Conservation (phyloP, 2,888 invertebrate genomes). For the Criorhina ranunculi region DNA sequence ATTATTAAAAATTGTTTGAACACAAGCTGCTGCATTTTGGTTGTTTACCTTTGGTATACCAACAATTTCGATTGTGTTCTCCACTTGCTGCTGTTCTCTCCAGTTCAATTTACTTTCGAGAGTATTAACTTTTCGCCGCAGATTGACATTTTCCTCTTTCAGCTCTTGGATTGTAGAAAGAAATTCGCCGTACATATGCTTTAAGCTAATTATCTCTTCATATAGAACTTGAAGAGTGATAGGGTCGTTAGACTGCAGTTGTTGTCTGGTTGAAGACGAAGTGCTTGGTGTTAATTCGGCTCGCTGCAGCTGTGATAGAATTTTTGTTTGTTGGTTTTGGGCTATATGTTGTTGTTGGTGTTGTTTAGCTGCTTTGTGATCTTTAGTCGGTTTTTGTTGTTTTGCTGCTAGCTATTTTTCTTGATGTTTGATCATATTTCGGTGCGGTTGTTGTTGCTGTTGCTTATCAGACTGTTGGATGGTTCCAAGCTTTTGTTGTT, state of each 20-base stretch:
- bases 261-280: too few relatives aligned
- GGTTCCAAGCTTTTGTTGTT: too few relatives aligned
- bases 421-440: too few relatives aligned
- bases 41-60: slow-evolving; percentile 13
- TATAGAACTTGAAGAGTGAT: slow-evolving; percentile 23
- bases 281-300: neutral
- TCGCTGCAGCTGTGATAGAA: too few relatives aligned
- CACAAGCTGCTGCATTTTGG: slow-evolving; percentile 3
- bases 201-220: slow-evolving; percentile 27
- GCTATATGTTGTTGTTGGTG: too few relatives aligned
- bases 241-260: neutral
- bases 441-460: too few relatives aligned
- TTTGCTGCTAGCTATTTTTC: too few relatives aligned
- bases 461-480: too few relatives aligned
- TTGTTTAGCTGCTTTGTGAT: too few relatives aligned
- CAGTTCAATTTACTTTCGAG: slow-evolving; percentile 3
- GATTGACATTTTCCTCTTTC: slow-evolving; percentile 18
- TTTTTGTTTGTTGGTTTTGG: too few relatives aligned
- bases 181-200: slow-evolving; percentile 1
- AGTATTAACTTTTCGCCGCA: neutral
- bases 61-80: slow-evolving; percentile 7
- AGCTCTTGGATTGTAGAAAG: slow-evolving; percentile 13
- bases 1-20: slow-evolving; percentile 4
- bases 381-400: too few relatives aligned
- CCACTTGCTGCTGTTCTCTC: slow-evolving; percentile 17